Evolutionary conservation across 2,113 vertebrate species (phyloP), one percentile per base, ranked within the genome.

Genomic region (human (Homo sapiens)): DNA sequence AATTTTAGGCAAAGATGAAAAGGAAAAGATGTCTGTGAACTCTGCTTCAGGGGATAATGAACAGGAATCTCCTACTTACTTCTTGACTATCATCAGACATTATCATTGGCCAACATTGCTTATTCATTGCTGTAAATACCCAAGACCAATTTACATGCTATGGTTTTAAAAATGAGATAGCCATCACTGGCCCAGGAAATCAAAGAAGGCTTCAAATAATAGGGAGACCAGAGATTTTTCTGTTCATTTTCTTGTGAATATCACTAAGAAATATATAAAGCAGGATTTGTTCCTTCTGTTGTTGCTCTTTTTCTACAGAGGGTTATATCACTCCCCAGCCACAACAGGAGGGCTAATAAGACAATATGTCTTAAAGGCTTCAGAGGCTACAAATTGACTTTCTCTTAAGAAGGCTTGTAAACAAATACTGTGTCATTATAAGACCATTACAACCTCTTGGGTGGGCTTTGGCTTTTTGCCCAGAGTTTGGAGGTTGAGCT

Each of bases 401-500:
- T 89, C 85, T 98, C 93, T 93, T 96, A 83, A 96, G 73, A 82
- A 86, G 76, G 61, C 88, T 95, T 79, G 52, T 94, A 97, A 98
- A 97, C 84, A 96, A 95, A 96, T 95, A 97, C 78, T 91, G 52
- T 96, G 91, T 97, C 73, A 59, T 97, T 98, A 97, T 96, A 97
- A 97, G 96, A 75, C 92, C 94, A 97, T 97, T 96, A 93, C 59
- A 40, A 52, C 96, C 59, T 97, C 94, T 97, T 94, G 96, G 97
- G 97, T 92, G 96, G 97, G 94, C 85, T 95, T 93, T 97, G 95
- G 97, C 94, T 96, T 95, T 95, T 86, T 96, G 81, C 98, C 97
- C 68, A 22, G 96, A 97, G 66, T 88, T 81, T 96, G 81, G 94
- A 93, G 61, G 88, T 82, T 95, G 89, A 96, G 90, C 79, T 73